phyloP scores from a whole-genome alignment of 2,797 vertebrate species.

The Enteromius argenteus region DNA sequence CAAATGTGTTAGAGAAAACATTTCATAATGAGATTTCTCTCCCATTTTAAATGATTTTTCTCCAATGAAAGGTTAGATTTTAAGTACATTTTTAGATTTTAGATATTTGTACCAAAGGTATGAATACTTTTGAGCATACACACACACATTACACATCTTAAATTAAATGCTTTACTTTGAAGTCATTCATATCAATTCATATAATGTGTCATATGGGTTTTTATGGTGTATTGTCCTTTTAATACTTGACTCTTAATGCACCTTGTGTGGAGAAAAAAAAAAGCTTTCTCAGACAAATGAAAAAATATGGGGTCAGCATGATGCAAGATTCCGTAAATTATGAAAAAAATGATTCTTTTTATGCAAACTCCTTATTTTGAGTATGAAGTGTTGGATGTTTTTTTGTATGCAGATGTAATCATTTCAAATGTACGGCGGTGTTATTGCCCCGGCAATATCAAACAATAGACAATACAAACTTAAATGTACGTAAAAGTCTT shows the following conservation, averaged over 20 bases:
- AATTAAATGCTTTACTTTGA: too few relatives aligned
- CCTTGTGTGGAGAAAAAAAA: background rate
- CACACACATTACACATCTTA: too few relatives aligned
- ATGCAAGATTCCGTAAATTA: background rate
- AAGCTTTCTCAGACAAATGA: background rate
- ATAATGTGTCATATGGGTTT: background rate
- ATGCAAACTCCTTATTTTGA: background rate
- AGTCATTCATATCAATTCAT: background rate
- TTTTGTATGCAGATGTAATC: background rate
- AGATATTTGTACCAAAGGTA: too few relatives aligned
- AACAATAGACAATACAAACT: background rate
- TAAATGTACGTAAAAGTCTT: background rate
- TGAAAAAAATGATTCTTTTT: background rate
- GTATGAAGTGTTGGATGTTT: background rate
- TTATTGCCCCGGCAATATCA: background rate
- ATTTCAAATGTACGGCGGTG: background rate
- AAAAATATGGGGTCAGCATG: background rate
- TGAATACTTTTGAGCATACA: too few relatives aligned
- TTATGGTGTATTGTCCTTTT: background rate
- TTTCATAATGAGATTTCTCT: too few relatives aligned
- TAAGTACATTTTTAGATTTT: too few relatives aligned
- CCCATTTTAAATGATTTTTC: too few relatives aligned
- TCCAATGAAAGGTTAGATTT: too few relatives aligned
- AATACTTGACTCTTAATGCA: background rate
- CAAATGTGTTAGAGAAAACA: too few relatives aligned